Percentiles rank a stretch among this genome's conserved stretches.
These are phyloP conservation scores for Pterois miles DNA, from an alignment of 2,797 vertebrate species.

Conservation along the genomic window DNA sequence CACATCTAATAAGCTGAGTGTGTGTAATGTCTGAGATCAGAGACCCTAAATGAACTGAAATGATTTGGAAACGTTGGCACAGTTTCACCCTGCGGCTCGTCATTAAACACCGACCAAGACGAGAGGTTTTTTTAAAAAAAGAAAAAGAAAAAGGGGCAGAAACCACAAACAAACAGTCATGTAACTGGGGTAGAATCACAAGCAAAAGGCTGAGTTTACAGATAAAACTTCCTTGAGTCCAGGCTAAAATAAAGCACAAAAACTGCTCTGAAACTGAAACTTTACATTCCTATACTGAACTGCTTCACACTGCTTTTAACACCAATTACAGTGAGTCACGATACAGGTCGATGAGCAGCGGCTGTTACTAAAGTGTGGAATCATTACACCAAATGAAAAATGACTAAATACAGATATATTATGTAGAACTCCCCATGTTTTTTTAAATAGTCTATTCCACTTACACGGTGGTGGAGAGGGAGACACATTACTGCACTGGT, in stretches of 20 bases:
- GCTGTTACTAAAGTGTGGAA: constrained; percentile 75
- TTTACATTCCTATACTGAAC: constrained; percentile 72
- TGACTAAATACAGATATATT: constrained; percentile 70
- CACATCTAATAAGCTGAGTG: not conserved
- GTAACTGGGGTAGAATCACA: constrained; percentile 33
- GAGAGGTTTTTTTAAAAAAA: constrained; percentile 1
- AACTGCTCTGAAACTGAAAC: constrained; percentile 52
- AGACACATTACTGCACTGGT: constrained; percentile 76
- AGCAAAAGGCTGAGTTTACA: constrained; percentile 29
- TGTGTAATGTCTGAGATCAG: not conserved
- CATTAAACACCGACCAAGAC: not conserved
- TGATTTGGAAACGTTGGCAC: constrained; percentile 48
- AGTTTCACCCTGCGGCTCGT: constrained; percentile 39
- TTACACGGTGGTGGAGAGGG: constrained; percentile 55
- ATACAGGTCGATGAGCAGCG: constrained; percentile 69
- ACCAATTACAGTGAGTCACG: constrained; percentile 71
- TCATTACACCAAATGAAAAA: constrained; percentile 78
- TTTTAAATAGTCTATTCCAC: constrained; percentile 64
- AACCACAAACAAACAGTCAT: constrained; percentile 37
- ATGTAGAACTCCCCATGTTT: constrained; percentile 62
- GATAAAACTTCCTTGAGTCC: constrained; percentile 36
- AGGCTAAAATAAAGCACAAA: constrained; percentile 28
- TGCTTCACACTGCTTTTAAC: constrained; percentile 68
- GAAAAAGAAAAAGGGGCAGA: not conserved
- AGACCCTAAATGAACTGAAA: constrained; percentile 6